phyloP scores from a whole-genome alignment of 2,113 vertebrate species.

The Tonatia bakeri region DNA sequence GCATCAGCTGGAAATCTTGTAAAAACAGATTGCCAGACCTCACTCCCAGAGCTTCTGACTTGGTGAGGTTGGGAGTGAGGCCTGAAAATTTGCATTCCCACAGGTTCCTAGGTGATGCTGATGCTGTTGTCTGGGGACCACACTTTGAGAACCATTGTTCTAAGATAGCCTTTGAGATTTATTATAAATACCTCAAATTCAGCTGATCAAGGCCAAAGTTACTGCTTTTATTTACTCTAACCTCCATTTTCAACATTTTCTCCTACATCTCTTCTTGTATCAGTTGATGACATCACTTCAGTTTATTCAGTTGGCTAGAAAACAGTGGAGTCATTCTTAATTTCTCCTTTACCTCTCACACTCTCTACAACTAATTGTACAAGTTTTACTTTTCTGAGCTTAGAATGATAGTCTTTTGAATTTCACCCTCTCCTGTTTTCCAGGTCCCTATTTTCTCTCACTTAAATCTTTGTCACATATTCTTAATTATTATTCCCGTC shows the following conservation, averaged over 20 bases:
- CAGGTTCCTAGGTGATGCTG: neutral
- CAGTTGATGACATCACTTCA: neutral
- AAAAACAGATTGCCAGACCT: neutral
- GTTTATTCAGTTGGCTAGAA: neutral
- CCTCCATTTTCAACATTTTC: neutral
- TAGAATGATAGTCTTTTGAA: neutral
- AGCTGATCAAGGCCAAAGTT: neutral
- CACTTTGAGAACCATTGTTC: neutral
- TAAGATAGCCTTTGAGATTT: neutral
- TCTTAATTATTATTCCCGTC: neutral
- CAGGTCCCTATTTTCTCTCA: neutral
- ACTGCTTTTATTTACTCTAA: neutral
- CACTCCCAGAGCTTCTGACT: neutral
- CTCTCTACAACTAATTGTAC: neutral
- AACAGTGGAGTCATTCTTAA: neutral
- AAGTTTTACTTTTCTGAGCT: neutral
- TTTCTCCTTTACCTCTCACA: neutral
- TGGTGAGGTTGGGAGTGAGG: neutral
- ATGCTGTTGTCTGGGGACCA: neutral
- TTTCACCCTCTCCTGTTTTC: neutral
- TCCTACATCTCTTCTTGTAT: neutral
- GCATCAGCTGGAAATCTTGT: neutral
- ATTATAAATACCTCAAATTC: neutral
- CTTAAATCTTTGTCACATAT: neutral
- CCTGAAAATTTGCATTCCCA: neutral